A percentile compares a stretch with the other conserved stretches of the same genome.
phyloP scores from a whole-genome alignment of 2,797 vertebrate species.

The Hydrophis major region DNA sequence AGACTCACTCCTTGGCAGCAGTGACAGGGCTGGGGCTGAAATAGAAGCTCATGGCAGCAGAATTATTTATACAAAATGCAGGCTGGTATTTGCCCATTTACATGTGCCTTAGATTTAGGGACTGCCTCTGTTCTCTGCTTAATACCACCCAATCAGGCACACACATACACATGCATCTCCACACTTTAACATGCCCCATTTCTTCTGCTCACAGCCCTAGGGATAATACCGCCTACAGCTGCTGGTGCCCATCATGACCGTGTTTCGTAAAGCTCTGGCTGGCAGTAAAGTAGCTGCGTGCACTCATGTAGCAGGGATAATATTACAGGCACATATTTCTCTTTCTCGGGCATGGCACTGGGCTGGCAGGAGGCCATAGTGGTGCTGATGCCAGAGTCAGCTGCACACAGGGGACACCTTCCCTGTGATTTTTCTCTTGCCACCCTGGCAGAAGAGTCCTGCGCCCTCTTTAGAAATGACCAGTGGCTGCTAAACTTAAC shows the following conservation, averaged over 20 bases:
- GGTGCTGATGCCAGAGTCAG: background rate
- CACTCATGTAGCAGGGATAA: background rate
- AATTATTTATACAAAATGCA: background rate
- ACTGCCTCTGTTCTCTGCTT: background rate
- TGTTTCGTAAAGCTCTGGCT: background rate
- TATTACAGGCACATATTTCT: slow-evolving; percentile 15
- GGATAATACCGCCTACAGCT: slow-evolving; percentile 3
- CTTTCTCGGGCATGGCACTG: background rate
- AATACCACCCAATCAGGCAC: background rate
- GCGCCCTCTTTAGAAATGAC: background rate
- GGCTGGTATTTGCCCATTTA: background rate
- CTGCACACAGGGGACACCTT: background rate
- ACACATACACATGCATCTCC: background rate
- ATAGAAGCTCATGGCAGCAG: background rate
- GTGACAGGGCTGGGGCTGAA: background rate
- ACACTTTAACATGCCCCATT: background rate
- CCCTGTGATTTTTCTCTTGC: background rate
- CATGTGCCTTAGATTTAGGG: background rate
- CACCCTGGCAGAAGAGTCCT: background rate
- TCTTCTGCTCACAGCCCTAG: background rate
- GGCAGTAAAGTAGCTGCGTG: background rate
- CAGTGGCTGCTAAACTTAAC: background rate
- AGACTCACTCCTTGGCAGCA: too few species aligned
- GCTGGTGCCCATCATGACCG: background rate
- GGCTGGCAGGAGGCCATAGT: background rate